Evolutionary conservation across 2,888 invertebrate species (phyloP), one percentile per base, ranked within the genome.

Genomic region (Hipparchia semele): DNA sequence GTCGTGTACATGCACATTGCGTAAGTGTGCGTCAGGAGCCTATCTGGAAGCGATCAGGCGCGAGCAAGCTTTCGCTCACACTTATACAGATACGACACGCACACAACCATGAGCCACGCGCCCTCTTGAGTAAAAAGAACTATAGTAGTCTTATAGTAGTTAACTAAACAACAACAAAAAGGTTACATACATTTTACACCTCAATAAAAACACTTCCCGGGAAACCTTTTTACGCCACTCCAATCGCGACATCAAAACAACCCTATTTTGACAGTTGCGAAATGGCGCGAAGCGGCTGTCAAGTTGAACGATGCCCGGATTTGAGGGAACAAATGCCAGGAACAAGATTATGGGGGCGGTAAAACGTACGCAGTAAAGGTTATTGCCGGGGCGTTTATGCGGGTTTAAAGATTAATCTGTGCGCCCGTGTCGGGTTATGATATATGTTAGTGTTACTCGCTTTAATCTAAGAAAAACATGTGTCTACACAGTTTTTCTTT

Each of bases 341-440:
- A 78, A 84, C 85, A 85, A 89, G 89, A 89, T 90, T 90, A 88
- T 81, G 81, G 86, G 88, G 90, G 86, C 80, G 83, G 82, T 76
- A 77, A 78, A 79, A 80, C 79, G 80, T 79, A 81, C 78, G 83
- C 83, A 83, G 83, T 90, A 89, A 90, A 89, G 80, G 86, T 90
- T 88, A 90, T 86, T 84, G 85, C 86, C 80, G 78, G 87, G 85
- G 84, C 81, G 84, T 84, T 82, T 86, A 85, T 84, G 84, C 80
- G 83, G 85, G 86, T 82, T 84, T 86, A 84, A 86, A 88, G 87
- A 90, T 90, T 90, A 90, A 91, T 91, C 87, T 87, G 82, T 79
- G 77, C 77, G 71, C 73, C 70, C 79, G 82, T 81, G 83, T 79
- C 79, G 75, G 75, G 77, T 78, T 77, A 77, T 79, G 79, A 79